Evolutionary conservation across 2,888 invertebrate genomes (phyloP).

Genomic region (Empis stercorea): DNA sequence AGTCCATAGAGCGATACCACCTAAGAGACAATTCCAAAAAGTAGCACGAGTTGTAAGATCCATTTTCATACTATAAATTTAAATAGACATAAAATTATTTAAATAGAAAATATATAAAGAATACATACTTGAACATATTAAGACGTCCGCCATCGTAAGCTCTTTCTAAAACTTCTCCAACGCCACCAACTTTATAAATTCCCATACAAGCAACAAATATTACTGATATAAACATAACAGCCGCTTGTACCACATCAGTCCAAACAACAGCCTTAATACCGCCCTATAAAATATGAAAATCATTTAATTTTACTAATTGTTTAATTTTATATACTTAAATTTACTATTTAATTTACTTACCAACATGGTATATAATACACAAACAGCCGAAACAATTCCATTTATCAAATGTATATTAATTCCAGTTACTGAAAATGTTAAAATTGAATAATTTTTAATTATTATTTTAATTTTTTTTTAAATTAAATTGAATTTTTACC

Average conservation of each 20-base stretch:
- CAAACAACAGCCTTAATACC: slow-evolving; percentile 32
- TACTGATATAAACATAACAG: slow-evolving; percentile 22
- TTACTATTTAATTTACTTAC: slow-evolving; percentile 20
- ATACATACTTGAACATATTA: slow-evolving; percentile 22
- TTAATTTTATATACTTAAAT: too few species aligned
- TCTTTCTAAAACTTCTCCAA: slow-evolving; percentile 18
- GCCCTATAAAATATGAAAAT: slow-evolving; percentile 20
- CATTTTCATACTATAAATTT: slow-evolving; percentile 40
- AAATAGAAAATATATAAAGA: not conserved
- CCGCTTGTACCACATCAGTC: slow-evolving; percentile 30
- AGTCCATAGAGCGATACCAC: slow-evolving; percentile 46
- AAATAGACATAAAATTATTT: not conserved
- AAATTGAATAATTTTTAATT: not conserved
- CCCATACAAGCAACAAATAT: slow-evolving; percentile 24
- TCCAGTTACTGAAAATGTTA: slow-evolving; percentile 35
- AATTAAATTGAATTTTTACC: too few species aligned
- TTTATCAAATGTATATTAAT: slow-evolving; percentile 39
- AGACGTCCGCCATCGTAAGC: slow-evolving; percentile 20
- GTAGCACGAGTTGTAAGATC: slow-evolving; percentile 50
- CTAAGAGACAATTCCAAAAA: slow-evolving; percentile 47
- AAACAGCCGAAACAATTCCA: slow-evolving; percentile 36
- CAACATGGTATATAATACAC: slow-evolving; percentile 40
- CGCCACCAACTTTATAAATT: slow-evolving; percentile 23
- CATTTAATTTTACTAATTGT: too few species aligned
- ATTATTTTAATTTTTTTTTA: too few species aligned